A percentile compares a stretch with the other conserved stretches of the same genome.
Conservation (phyloP, 92 coral and sea anemone genomes). For the Nematostella vectensis region DNA sequence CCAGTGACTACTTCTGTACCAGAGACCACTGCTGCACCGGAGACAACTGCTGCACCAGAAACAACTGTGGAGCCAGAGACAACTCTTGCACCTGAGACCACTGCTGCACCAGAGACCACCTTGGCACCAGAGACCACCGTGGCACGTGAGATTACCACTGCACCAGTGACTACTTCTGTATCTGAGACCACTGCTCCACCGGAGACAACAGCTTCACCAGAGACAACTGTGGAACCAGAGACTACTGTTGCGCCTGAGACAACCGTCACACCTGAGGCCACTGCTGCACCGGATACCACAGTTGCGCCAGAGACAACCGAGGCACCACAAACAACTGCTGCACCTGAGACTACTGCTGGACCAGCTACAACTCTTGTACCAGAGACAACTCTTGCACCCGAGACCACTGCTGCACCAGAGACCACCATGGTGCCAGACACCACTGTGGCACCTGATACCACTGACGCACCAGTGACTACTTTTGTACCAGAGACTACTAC, state of each 20-base stretch:
- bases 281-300: background rate
- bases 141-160: slow-evolving; percentile 3
- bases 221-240: background rate
- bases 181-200: background rate
- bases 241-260: slow-evolving; percentile 3
- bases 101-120: too few species aligned
- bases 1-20: too few species aligned
- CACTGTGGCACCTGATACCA: background rate
- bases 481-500: background rate
- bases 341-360: slow-evolving; percentile 1
- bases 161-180: background rate
- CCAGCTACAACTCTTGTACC: slow-evolving; percentile 9
- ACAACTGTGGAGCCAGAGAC: too few species aligned
- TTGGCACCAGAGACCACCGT: background rate
- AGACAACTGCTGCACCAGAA: too few species aligned
- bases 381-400: background rate
- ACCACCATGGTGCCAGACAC: background rate
- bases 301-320: background rate
- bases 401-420: slow-evolving; percentile 7
- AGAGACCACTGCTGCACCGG: too few species aligned
- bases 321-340: too few species aligned
- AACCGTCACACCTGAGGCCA: background rate
- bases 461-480: background rate
- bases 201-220: background rate
- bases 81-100: too few species aligned